These are phyloP conservation scores for Diglossa cyanea DNA, from an alignment of 2,797 vertebrate genomes.

Conservation along the genomic window DNA sequence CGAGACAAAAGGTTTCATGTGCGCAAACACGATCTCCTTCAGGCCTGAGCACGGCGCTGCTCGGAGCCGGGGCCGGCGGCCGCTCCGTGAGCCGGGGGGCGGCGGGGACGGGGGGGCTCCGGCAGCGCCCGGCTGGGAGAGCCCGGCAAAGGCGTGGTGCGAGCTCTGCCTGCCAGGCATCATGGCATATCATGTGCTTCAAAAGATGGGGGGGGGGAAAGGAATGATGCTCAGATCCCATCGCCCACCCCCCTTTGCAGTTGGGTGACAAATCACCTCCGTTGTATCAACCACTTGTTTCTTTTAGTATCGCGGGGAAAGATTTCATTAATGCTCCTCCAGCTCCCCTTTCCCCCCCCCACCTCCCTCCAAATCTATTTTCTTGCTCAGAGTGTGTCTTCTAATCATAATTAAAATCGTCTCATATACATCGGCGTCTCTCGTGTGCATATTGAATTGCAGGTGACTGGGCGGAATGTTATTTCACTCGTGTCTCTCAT, in stretches of 20 bases:
- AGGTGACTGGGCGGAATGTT: slow-evolving; percentile 55
- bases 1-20: not conserved
- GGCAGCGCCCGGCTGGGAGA: not conserved
- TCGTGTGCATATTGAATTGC: slow-evolving; percentile 56
- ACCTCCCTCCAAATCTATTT: slow-evolving; percentile 53
- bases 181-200: not conserved
- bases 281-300: slow-evolving; percentile 53
- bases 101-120: not conserved
- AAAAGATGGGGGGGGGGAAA: not conserved
- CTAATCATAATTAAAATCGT: slow-evolving; percentile 72
- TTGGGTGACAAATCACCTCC: slow-evolving; percentile 48
- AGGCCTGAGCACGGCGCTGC: slow-evolving; percentile 19
- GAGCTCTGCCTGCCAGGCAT: not conserved
- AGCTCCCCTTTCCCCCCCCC: not conserved
- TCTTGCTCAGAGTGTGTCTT: slow-evolving; percentile 52
- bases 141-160: not conserved
- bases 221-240: not conserved
- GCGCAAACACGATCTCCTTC: slow-evolving; percentile 6
- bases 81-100: not conserved
- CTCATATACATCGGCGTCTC: slow-evolving; percentile 63
- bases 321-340: slow-evolving; percentile 44
- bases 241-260: not conserved
- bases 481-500: slow-evolving; percentile 45
- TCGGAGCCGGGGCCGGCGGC: not conserved
- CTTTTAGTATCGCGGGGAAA: slow-evolving; percentile 44